Percentiles rank a stretch among this genome's conserved stretches.
These are phyloP conservation scores for Sipha maydis DNA, from an alignment of 2,888 invertebrate species.

Conservation along the genomic window DNA sequence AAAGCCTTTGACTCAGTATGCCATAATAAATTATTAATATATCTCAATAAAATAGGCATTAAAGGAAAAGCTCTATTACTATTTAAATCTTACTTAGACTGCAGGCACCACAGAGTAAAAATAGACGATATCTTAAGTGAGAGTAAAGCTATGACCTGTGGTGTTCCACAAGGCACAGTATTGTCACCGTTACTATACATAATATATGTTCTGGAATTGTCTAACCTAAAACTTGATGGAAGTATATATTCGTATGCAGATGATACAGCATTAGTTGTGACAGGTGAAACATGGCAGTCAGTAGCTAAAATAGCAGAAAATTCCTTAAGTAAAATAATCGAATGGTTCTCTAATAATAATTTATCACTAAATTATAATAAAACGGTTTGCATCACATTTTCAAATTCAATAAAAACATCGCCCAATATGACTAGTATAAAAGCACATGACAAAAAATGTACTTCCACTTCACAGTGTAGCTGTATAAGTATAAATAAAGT, in stretches of 20 bases:
- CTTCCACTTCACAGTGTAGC: not conserved
- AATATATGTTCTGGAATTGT: slow-evolving; percentile 18
- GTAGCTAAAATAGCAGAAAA: not conserved
- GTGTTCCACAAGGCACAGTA: slow-evolving; percentile 14
- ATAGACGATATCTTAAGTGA: slow-evolving; percentile 6
- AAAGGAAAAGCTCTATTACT: slow-evolving; percentile 6
- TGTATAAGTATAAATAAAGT: too few species aligned
- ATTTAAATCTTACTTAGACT: slow-evolving; percentile 20
- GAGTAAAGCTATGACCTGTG: not conserved
- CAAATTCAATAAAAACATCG: not conserved
- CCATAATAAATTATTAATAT: not conserved
- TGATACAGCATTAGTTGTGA: slow-evolving; percentile 10
- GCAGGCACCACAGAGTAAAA: not conserved
- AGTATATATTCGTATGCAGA: slow-evolving; percentile 30
- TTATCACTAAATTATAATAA: slow-evolving; percentile 17
- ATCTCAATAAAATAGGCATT: slow-evolving; percentile 1
- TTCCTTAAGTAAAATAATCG: not conserved
- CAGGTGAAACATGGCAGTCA: slow-evolving; percentile 3
- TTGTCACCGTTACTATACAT: slow-evolving; percentile 23
- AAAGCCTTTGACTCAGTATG: not conserved
- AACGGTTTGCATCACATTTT: not conserved
- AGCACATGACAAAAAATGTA: not conserved
- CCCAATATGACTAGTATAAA: not conserved
- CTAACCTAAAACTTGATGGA: not conserved
- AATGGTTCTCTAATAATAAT: slow-evolving; percentile 17